A percentile compares a stretch with the other conserved stretches of the same genome.
phyloP scores from a whole-genome alignment of 2,797 vertebrate species.

The Acomys russatus region DNA sequence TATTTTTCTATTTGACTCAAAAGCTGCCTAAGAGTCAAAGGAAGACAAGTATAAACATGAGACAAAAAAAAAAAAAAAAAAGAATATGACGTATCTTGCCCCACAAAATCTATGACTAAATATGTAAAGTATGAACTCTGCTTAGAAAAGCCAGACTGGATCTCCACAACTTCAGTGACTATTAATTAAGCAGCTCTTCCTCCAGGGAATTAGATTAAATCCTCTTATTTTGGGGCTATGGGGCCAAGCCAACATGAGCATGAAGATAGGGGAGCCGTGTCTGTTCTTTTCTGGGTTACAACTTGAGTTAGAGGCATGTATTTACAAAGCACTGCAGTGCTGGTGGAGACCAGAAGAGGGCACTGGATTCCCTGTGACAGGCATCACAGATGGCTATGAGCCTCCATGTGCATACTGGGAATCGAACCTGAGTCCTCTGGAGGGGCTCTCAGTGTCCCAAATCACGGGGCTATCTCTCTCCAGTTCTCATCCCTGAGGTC shows the following conservation, averaged over 20 bases:
- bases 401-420: not conserved
- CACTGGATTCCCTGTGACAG: not conserved
- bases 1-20: constrained; percentile 57
- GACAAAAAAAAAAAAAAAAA: not conserved
- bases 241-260: not conserved
- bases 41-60: not conserved
- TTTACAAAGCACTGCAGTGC: not conserved
- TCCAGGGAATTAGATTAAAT: constrained; percentile 38
- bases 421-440: not conserved
- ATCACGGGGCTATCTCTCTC: not conserved
- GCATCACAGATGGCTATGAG: not conserved
- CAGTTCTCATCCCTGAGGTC: not conserved
- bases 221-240: not conserved
- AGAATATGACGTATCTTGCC: not conserved
- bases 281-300: not conserved
- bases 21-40: constrained; percentile 5
- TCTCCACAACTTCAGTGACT: constrained; percentile 30
- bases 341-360: not conserved
- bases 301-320: not conserved
- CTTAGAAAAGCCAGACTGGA: not conserved
- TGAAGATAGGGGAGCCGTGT: not conserved
- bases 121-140: constrained; percentile 12
- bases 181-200: constrained; percentile 29
- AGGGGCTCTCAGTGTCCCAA: not conserved
- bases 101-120: not conserved